Evolutionary conservation across 2,888 invertebrate species (phyloP), one percentile per base, ranked within the genome.

Genomic region (Plebejus anna): DNA sequence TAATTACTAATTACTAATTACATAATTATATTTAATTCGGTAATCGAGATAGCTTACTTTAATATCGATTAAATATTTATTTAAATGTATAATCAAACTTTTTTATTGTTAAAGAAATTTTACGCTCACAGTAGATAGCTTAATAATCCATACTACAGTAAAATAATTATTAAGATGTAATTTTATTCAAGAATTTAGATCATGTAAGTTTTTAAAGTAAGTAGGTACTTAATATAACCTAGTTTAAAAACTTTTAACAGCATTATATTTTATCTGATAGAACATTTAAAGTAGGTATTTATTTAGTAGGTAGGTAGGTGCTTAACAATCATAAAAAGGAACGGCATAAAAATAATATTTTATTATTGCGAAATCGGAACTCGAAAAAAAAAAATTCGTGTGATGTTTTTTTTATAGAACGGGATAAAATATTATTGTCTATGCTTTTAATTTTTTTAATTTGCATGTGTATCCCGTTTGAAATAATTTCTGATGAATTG

Each of bases 401-500:
- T 87, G 92, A 85, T 84, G 84, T 85, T 85, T 82, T 66, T 11
- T 66, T 13, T 66, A 13, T 16, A 76, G 77, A 81, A 79, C 28
- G 1, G 81, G 82, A 83, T 85, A 88, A 87, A 82, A 84, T 80
- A 81, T 81, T 85, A 85, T 90, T 91, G 90, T 92, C 90, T 90
- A 86, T 87, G 85, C 82, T 86, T 90, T 89, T 90, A 88, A 90
- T 90, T 88, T 88, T 75, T 78, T 79, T 79, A 78, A 90, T 92
- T 92, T 92, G 90, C 91, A 92, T 92, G 85, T 82, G 84, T 82
- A 83, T 83, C 83, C 84, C 82, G 83, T 82, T 84, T 82, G 78
- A 84, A 86, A 87, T 88, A 85, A 87, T 87, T 88, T 89, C 84
- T 89, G 87, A 89, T 87, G 86, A 87, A 88, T 89, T 87, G 85